Conservation (phyloP, 2,888 invertebrate species). For the Buathra laborator region DNA sequence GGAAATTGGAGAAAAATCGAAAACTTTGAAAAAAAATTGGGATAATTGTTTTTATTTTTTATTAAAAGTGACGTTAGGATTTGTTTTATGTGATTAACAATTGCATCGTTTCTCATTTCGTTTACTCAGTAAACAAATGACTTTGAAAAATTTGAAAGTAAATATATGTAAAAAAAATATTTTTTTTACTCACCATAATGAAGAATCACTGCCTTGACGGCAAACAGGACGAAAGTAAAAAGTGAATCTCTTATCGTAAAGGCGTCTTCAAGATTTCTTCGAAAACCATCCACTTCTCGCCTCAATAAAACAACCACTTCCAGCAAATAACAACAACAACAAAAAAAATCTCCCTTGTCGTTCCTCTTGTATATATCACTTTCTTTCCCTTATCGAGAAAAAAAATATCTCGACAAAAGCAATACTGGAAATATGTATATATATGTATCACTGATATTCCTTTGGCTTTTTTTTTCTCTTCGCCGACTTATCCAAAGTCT, state of each 20-base stretch:
- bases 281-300: slow-evolving; percentile 63
- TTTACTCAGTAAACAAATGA: neutral
- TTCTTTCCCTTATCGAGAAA: slow-evolving; percentile 44
- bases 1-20: no score
- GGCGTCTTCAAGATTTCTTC: slow-evolving; percentile 48
- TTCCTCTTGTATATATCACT: slow-evolving; percentile 52
- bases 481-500: slow-evolving; percentile 66
- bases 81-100: neutral
- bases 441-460: slow-evolving; percentile 77
- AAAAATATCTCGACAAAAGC: slow-evolving; percentile 51
- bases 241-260: slow-evolving; percentile 43
- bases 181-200: slow-evolving; percentile 78
- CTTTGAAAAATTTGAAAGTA: neutral
- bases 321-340: slow-evolving; percentile 35
- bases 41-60: no score
- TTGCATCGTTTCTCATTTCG: neutral
- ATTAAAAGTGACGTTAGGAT: neutral
- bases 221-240: slow-evolving; percentile 70
- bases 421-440: slow-evolving; percentile 71
- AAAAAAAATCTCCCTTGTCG: slow-evolving; percentile 49
- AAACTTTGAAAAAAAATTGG: no score
- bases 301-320: slow-evolving; percentile 47
- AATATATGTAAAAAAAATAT: neutral
- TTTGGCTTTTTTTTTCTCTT: slow-evolving; percentile 74
- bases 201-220: slow-evolving; percentile 78